Evolutionary conservation across 2,113 vertebrate species (phyloP).

Genomic region (Coryphaenoides rupestris): DNA sequence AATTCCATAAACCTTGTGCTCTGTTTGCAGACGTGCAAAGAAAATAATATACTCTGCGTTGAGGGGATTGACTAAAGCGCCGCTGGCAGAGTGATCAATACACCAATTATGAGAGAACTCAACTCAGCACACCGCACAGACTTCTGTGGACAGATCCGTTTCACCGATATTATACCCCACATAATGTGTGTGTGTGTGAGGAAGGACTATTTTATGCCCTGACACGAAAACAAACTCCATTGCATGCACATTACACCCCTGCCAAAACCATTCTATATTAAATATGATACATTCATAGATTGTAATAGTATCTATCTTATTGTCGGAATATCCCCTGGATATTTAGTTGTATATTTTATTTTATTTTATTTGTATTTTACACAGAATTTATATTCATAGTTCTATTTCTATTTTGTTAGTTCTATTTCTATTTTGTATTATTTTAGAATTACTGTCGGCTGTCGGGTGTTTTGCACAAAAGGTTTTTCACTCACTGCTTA

Average conservation of each 20-base stretch:
- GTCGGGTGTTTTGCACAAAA: too few relatives aligned
- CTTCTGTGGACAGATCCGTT: slow-evolving; percentile 9
- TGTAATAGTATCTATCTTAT: slow-evolving; percentile 14
- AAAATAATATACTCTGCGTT: slow-evolving; percentile 54
- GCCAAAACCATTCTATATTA: not conserved
- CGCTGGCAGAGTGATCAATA: slow-evolving; percentile 46
- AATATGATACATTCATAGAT: too few relatives aligned
- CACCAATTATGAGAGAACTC: slow-evolving; percentile 55
- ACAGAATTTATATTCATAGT: too few relatives aligned
- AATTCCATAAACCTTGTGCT: slow-evolving; percentile 47
- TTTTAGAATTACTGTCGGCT: too few relatives aligned
- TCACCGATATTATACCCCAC: slow-evolving; percentile 28
- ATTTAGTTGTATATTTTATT: too few relatives aligned
- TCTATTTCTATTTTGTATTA: too few relatives aligned
- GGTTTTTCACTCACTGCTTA: too few relatives aligned
- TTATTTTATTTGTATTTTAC: too few relatives aligned
- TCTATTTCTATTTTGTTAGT: too few relatives aligned
- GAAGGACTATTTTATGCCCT: slow-evolving; percentile 33
- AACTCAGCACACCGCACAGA: slow-evolving; percentile 41
- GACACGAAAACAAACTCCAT: slow-evolving; percentile 28
- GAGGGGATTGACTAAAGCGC: slow-evolving; percentile 46
- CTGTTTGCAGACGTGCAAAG: slow-evolving; percentile 51
- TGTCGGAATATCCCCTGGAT: too few relatives aligned
- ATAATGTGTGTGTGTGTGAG: slow-evolving; percentile 14
- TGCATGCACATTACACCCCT: slow-evolving; percentile 25